phyloP scores from a whole-genome alignment of 2,888 invertebrate genomes.

The Xestoiulus laeticollis region DNA sequence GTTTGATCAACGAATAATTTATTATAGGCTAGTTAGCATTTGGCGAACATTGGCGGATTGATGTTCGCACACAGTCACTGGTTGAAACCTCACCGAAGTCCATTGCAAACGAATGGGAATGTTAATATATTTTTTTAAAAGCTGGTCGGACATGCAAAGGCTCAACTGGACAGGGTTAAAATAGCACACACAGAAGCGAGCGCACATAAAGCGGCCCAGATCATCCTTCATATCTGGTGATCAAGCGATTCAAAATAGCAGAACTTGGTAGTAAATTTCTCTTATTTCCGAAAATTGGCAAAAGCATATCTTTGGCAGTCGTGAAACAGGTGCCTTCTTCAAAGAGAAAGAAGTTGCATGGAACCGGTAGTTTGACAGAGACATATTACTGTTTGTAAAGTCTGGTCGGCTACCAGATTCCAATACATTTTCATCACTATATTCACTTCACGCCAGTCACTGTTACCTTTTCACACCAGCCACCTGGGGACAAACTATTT shows the following conservation, averaged over 20 bases:
- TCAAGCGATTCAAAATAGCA: no score
- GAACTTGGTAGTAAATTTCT: not conserved
- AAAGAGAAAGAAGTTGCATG: not conserved
- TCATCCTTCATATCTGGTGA: not conserved
- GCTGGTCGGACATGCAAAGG: not conserved
- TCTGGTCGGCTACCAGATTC: no score
- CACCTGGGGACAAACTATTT: no score
- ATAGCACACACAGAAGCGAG: not conserved
- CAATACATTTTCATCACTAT: no score
- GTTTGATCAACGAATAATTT: slow-evolving; percentile 33
- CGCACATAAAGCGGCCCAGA: not conserved
- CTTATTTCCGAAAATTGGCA: no score
- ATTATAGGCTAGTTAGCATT: slow-evolving; percentile 12
- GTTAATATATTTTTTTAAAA: slow-evolving; percentile 18
- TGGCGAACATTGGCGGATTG: not conserved
- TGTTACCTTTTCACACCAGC: no score
- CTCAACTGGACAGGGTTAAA: not conserved
- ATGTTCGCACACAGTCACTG: slow-evolving; percentile 25
- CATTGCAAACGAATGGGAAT: slow-evolving; percentile 22
- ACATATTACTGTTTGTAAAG: no score
- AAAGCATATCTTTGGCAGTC: not conserved
- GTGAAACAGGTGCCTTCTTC: not conserved
- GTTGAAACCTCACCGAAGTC: slow-evolving; percentile 5
- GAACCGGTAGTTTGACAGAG: not conserved
- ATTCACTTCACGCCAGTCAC: no score